Conservation (phyloP, 2,113 vertebrate genomes). For the Pterocles orientalis region DNA sequence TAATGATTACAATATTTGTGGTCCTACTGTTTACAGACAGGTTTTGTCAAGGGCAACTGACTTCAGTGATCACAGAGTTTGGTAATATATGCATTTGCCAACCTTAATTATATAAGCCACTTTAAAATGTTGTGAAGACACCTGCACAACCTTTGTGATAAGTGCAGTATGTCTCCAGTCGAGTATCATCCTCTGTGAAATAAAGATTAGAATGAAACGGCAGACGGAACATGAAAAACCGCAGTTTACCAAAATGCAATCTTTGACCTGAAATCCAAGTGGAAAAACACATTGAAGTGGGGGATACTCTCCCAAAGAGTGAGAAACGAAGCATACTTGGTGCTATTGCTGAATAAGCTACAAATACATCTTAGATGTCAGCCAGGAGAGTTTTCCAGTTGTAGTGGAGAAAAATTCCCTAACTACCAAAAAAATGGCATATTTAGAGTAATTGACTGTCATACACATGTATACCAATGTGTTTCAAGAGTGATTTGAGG, state of each 20-base stretch:
- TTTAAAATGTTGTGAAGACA: not conserved
- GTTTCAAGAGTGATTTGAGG: not conserved
- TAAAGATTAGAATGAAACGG: not conserved
- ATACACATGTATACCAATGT: fast-evolving
- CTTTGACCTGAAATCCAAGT: not conserved
- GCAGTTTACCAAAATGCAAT: not conserved
- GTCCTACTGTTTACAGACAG: not conserved
- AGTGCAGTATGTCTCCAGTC: not conserved
- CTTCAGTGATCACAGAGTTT: not conserved
- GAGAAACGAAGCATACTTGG: not conserved
- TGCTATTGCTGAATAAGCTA: not conserved
- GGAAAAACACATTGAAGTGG: not conserved
- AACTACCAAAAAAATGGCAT: not conserved
- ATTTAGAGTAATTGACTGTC: not conserved
- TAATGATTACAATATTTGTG: not conserved
- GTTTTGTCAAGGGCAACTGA: not conserved
- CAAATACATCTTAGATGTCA: not conserved
- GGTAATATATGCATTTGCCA: not conserved
- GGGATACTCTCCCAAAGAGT: fast-evolving
- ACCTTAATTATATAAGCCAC: not conserved
- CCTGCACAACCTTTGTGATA: not conserved
- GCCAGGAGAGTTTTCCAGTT: not conserved
- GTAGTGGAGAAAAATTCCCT: not conserved
- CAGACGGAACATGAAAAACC: not conserved
- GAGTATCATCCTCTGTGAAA: not conserved